Evolutionary conservation across 2,797 vertebrate species (phyloP), one percentile per base, ranked within the genome.

Genomic region (Dallia pectoralis): DNA sequence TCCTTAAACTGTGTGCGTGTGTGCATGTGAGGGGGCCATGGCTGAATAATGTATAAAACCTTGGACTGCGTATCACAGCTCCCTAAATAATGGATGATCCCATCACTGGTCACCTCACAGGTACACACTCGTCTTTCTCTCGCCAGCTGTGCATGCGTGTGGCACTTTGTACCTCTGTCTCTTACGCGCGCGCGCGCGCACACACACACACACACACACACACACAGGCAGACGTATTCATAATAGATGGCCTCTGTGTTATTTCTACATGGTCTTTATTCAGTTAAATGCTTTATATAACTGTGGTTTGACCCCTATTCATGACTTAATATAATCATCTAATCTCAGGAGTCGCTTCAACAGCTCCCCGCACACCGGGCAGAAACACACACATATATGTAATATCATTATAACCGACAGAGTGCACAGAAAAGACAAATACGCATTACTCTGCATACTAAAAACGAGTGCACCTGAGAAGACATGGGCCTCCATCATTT

Each of bases 1-100:
- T 25, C n/a, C n/a, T 53, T n/a, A 22, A 53, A 53, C 18, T 62
- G 27, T 62, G 22, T 61, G 51, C 81, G 19, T 19, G 1, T 15
- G 18, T 40, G 65, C 47, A 63, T 69, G 77, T 77, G 33, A 71
- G 73, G 85, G 84, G 86, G 82, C 81, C 70, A 84, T 64, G 84
- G 71, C 51, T 93, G 72, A 94, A 93, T 93, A 91, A 93, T 94
- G 87, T 82, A 94, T 90, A 82, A 84, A 81, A 81, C 82, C 88
- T 86, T 89, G 91, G 90, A 83, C 88, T 87, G 84, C 91, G 88
- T 89, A 87, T 91, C 89, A 88, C 88, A 86, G 86, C 77, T 74
- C 72, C 84, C 82, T 94, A 84, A 94, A 94, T 94, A 92, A 93
- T 94, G 85, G 72, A 94, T 93, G 90, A 93, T 84, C 83, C 87